Base-by-base conservation (phyloP, 2,113 vertebrate genomes). In the Oostethus manadensis region DNA sequence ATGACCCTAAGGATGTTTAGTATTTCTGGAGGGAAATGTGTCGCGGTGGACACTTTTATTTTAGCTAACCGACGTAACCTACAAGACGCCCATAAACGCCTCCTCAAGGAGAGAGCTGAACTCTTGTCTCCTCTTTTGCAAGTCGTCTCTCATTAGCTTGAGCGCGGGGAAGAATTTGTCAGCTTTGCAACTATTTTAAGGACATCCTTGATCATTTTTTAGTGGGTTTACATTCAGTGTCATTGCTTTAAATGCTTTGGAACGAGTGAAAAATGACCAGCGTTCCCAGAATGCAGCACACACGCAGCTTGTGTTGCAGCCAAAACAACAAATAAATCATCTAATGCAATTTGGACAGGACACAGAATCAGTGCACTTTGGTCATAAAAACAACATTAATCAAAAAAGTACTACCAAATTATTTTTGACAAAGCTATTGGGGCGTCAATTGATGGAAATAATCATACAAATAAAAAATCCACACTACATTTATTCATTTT, bases 261-360 rank as follows among this genome's bases (percentile, higher is more conserved):
- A 42, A 42, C 2, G 18, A 21, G 33, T 13, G n/a, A 21, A 40
- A 55, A 55, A 38, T 38, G 20, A 16, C 33, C 35, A n/a, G 2
- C 14, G 35, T 54, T 20, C 51, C 51, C n/a, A 38, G 33, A 38
- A 20, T 38, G 33, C 29, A 18, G 8, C 21, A 50, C 23, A 51
- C 23, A 51, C 22, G 17, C 29, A 55, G 51, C 51, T 54, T 54
- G 51, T 54, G 51, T 54, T 54, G 9, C 51, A 14, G 17, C 51
- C 53, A 40, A n/a, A 15, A 4, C 17, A 54, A 38, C 11, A 15
- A 50, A 40, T 21, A 55, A 55, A 42, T 55, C 53, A 55, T 21
- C 51, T 10, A 11, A 38, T 38, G 35, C 10, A 6, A 54, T 29
- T 35, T 54, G 51, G 29, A 35, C 17, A n/a, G 13, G 23, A 17